These are phyloP conservation scores for Erethizon dorsatum DNA, from an alignment of 2,797 vertebrate species.

Conservation along the genomic window DNA sequence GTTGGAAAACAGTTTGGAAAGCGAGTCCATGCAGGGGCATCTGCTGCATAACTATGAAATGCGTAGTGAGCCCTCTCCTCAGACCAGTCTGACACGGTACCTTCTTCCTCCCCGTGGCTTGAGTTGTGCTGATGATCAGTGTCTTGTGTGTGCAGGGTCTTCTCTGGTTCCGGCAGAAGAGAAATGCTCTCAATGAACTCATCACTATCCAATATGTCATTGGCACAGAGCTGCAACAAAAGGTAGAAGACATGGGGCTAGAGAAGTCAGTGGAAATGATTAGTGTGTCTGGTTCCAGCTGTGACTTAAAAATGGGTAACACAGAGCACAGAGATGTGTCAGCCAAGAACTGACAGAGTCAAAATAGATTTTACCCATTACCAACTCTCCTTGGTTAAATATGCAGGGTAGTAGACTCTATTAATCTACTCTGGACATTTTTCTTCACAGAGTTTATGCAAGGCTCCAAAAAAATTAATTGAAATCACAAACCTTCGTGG, in stretches of 20 bases:
- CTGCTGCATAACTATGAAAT: not conserved
- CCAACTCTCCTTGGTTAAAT: constrained; percentile 41
- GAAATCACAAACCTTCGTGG: constrained; percentile 45
- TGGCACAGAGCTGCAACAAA: constrained; percentile 94
- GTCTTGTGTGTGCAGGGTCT: constrained; percentile 93
- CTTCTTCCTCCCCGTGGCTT: constrained; percentile 90
- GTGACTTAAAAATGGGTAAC: constrained; percentile 46
- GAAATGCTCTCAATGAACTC: constrained; percentile 96
- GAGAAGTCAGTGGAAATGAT: not conserved
- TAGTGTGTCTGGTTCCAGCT: not conserved
- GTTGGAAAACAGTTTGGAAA: constrained; percentile 36
- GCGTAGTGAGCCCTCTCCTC: not conserved
- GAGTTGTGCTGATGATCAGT: constrained; percentile 90
- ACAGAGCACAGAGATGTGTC: not conserved
- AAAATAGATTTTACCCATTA: not conserved
- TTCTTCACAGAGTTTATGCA: not conserved
- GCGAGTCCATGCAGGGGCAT: not conserved
- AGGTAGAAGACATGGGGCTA: not conserved
- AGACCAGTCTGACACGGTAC: constrained; percentile 86
- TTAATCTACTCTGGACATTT: constrained; percentile 20
- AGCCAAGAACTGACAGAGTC: not conserved
- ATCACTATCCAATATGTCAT: constrained; percentile 93
- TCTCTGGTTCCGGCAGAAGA: constrained; percentile 94
- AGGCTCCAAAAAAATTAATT: constrained; percentile 36
- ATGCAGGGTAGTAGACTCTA: not conserved